phyloP scores from a whole-genome alignment of 1,140 invertebrate species.

The Vanessa tameamea region DNA sequence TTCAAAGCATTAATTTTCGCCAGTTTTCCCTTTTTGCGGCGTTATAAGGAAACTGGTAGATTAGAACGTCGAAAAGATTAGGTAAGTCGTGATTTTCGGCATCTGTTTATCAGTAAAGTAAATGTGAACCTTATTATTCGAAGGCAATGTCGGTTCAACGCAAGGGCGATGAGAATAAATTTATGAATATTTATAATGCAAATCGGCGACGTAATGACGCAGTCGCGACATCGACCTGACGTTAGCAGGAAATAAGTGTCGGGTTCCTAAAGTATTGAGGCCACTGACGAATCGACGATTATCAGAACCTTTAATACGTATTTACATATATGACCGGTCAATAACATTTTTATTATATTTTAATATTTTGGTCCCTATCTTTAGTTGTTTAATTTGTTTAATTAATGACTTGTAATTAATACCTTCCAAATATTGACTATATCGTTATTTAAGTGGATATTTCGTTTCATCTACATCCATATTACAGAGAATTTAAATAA shows the following conservation, averaged over 20 bases:
- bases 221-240: slow-evolving; percentile 49
- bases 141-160: slow-evolving; percentile 23
- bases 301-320: slow-evolving; percentile 22
- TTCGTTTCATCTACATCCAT: not conserved
- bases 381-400: not conserved
- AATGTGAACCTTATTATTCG: slow-evolving; percentile 23
- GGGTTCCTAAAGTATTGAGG: slow-evolving; percentile 45
- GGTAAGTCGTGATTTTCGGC: slow-evolving; percentile 27
- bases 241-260: slow-evolving; percentile 68
- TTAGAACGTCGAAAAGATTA: slow-evolving; percentile 28
- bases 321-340: slow-evolving; percentile 26
- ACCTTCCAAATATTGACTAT: too few species aligned
- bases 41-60: slow-evolving; percentile 26
- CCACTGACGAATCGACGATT: slow-evolving; percentile 37
- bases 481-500: not conserved
- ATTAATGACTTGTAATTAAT: not conserved
- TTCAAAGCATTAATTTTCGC: slow-evolving; percentile 63
- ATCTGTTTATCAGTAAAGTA: slow-evolving; percentile 1
- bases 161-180: slow-evolving; percentile 56
- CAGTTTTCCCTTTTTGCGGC: slow-evolving; percentile 70
- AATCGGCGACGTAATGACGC: slow-evolving; percentile 61
- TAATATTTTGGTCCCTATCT: not conserved
- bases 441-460: not conserved
- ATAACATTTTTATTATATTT: slow-evolving; percentile 20
- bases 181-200: slow-evolving; percentile 45